phyloP scores from a whole-genome alignment of 2,113 vertebrate species.

The Cebus imitator region DNA sequence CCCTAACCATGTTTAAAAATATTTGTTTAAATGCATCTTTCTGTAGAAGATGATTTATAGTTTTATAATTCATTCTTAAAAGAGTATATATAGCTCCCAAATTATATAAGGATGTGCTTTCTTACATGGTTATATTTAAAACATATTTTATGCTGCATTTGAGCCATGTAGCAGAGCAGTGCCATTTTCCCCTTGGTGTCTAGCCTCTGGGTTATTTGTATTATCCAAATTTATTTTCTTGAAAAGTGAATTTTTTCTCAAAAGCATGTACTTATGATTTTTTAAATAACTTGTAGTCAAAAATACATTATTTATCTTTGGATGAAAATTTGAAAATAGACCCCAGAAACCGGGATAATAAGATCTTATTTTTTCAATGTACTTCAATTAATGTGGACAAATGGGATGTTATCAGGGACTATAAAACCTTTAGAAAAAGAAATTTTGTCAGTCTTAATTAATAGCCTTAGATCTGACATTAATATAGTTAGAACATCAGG shows the following conservation, averaged over 20 bases:
- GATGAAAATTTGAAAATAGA: neutral
- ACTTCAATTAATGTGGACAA: neutral
- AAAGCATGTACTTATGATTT: neutral
- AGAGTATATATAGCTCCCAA: neutral
- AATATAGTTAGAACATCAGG: slow-evolving; percentile 29
- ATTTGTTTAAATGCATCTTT: neutral
- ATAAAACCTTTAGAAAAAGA: slow-evolving; percentile 31
- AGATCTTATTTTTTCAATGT: neutral
- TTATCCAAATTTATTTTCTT: neutral
- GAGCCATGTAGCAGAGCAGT: neutral
- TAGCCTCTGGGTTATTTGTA: neutral
- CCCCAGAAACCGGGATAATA: neutral
- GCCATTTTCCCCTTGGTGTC: neutral
- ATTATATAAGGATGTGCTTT: neutral
- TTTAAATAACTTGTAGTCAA: neutral
- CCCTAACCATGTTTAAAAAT: neutral
- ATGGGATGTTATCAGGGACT: neutral
- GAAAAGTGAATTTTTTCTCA: neutral
- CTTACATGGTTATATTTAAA: neutral
- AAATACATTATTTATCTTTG: neutral
- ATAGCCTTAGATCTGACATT: neutral
- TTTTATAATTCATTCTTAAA: neutral
- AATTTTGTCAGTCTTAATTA: neutral
- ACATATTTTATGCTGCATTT: neutral
- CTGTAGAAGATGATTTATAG: neutral